Percentiles rank a stretch among this genome's conserved stretches.
Evolutionary conservation across 2,888 invertebrate genomes (phyloP).

Genomic region (Rotaria magnacalcarata): DNA sequence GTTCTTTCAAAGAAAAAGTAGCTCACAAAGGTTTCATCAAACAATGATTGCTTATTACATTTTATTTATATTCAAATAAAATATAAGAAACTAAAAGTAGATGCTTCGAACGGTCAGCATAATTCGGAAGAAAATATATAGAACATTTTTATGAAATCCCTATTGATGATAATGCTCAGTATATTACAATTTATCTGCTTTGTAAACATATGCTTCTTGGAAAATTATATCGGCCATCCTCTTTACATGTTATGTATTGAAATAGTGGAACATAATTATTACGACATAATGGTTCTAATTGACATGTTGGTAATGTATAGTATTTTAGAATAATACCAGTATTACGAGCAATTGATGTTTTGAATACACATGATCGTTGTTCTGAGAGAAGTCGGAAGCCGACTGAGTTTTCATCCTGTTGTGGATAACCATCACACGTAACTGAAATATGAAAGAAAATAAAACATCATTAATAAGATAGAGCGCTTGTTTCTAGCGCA

Average conservation of each 20-base stretch:
- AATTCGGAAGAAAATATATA: neutral
- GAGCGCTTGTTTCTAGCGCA: neutral
- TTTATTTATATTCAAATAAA: neutral
- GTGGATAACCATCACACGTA: constrained; percentile 31
- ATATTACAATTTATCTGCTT: neutral
- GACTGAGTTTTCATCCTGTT: constrained; percentile 8
- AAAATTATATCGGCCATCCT: constrained; percentile 20
- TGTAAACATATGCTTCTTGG: neutral
- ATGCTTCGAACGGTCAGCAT: neutral
- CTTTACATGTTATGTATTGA: neutral
- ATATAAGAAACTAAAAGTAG: neutral
- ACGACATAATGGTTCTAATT: constrained; percentile 16
- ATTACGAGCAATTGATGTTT: neutral
- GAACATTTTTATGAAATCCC: neutral
- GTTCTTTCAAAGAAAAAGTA: neutral
- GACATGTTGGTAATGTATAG: constrained; percentile 19
- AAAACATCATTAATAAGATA: neutral
- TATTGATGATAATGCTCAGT: too few species aligned
- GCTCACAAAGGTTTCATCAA: neutral
- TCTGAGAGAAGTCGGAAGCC: neutral
- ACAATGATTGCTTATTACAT: neutral
- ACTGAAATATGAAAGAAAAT: neutral
- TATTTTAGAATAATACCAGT: constrained; percentile 14
- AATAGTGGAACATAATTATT: neutral
- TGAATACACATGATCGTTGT: constrained; percentile 19